These are phyloP conservation scores for Pteromalus puparum DNA, from an alignment of 1,140 invertebrate genomes.

Conservation along the genomic window DNA sequence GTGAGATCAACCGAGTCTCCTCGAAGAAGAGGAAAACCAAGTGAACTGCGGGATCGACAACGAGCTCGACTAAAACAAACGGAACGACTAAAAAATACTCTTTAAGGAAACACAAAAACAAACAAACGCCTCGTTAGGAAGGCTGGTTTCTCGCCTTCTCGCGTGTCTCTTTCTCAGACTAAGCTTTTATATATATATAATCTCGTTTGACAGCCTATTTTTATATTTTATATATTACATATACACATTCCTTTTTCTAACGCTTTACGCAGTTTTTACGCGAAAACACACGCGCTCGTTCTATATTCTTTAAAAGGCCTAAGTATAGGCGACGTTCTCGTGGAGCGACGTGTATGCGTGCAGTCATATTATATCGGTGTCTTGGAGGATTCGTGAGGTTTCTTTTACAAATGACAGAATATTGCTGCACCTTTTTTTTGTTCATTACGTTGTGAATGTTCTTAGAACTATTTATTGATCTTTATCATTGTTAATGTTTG, in stretches of 20 bases:
- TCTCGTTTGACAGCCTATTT: slow-evolving; percentile 38
- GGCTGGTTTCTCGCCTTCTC: neutral
- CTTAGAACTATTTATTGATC: slow-evolving; percentile 44
- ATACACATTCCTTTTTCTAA: slow-evolving; percentile 45
- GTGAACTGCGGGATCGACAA: slow-evolving; percentile 7
- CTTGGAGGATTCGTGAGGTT: neutral
- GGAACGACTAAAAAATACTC: neutral
- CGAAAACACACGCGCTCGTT: neutral
- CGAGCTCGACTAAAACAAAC: neutral
- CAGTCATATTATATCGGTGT: neutral
- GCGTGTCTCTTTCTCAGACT: neutral
- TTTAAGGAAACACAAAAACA: neutral
- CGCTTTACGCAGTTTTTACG: neutral
- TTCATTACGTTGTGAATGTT: slow-evolving; percentile 34
- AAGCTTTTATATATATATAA: slow-evolving; percentile 16
- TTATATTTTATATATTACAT: slow-evolving; percentile 42
- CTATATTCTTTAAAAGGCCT: neutral
- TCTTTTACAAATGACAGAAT: neutral
- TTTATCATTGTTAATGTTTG: slow-evolving; percentile 49
- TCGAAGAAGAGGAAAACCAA: slow-evolving; percentile 52
- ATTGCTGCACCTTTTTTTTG: neutral
- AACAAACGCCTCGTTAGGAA: neutral
- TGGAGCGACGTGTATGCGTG: too few relatives aligned
- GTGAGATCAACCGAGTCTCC: slow-evolving; percentile 32
- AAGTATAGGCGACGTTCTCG: too few relatives aligned